Base-by-base conservation (phyloP, 2,888 invertebrate species). In the Sphinx pinastri region DNA sequence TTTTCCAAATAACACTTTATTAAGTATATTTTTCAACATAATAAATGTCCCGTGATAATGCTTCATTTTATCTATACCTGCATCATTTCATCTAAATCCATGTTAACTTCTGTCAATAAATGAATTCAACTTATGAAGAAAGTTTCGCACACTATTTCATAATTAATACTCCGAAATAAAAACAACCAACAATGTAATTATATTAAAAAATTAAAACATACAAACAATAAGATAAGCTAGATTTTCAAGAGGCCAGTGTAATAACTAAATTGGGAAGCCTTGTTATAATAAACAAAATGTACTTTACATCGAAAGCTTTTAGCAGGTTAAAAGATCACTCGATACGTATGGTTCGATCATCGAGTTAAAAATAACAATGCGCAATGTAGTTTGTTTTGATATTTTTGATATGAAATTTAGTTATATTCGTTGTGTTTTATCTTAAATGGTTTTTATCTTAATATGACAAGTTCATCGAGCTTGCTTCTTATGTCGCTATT, bases 261-360 rank as follows among this genome's bases (percentile, higher is more conserved):
- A 70, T 25, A 67, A 70, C 70, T 51, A 70, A 70, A 67, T 60
- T 55, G 52, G 57, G 52, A 59, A 67, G 45, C 57, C 59, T 67
- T 60, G 52, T 60, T 69, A 52, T 54, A 54, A 69, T 63, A 60
- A 68, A 68, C 45, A 49, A 69, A 80, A 81, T 77, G 71, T 74
- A 75, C 79, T 79, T 77, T 81, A 81, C 82, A 82, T 55, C 16
- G 72, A 75, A 74, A 75, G 77, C 63, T 82, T 83, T 81, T 79
- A 75, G 76, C 78, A 77, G 84, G 88, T 88, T 85, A 88, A 81
- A 81, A 86, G 86, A 86, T 87, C 87, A 88, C 71, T 76, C 77
- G 88, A 88, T 88, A 88, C 86, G 77, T 88, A 88, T 86, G 77
- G 74, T 70, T 75, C 77, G 82, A 85, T 85, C 82, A 78, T 74